Percentiles rank a stretch among this genome's conserved stretches.
These are phyloP conservation scores for Thinocorus orbignyianus DNA, from an alignment of 2,113 vertebrate genomes.

Conservation along the genomic window DNA sequence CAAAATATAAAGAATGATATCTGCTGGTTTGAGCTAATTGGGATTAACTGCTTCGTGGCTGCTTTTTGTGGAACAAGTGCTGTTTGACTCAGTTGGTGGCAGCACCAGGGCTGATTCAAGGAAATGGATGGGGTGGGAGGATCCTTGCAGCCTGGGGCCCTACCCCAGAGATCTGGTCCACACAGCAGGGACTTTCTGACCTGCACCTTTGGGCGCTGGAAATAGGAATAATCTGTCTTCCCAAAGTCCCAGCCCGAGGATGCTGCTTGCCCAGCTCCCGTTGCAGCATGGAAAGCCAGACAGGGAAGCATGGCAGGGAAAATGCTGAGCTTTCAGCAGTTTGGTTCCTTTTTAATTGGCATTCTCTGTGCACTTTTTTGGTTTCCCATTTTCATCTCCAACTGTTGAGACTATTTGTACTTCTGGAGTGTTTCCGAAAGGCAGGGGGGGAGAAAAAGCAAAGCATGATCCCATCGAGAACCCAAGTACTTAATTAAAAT, in stretches of 20 bases:
- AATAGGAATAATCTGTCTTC: background rate
- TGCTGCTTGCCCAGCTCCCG: background rate
- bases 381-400: background rate
- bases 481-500: constrained; percentile 20
- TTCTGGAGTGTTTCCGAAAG: constrained; percentile 11
- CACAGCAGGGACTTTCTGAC: background rate
- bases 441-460: background rate
- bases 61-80: background rate
- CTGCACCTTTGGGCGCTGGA: background rate
- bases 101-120: background rate
- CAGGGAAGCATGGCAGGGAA: background rate
- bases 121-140: background rate
- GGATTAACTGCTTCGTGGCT: constrained; percentile 47
- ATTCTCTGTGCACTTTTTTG: background rate
- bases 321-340: background rate
- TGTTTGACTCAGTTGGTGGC: background rate
- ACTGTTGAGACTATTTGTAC: background rate
- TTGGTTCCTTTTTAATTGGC: background rate
- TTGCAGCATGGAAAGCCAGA: background rate
- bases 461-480: background rate
- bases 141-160: background rate
- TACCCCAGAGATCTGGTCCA: background rate
- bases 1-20: constrained; percentile 60
- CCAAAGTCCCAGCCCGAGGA: background rate
- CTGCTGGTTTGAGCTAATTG: constrained; percentile 49